Base-by-base conservation (phyloP, 1,140 invertebrate genomes). In the Cotesia typhae region DNA sequence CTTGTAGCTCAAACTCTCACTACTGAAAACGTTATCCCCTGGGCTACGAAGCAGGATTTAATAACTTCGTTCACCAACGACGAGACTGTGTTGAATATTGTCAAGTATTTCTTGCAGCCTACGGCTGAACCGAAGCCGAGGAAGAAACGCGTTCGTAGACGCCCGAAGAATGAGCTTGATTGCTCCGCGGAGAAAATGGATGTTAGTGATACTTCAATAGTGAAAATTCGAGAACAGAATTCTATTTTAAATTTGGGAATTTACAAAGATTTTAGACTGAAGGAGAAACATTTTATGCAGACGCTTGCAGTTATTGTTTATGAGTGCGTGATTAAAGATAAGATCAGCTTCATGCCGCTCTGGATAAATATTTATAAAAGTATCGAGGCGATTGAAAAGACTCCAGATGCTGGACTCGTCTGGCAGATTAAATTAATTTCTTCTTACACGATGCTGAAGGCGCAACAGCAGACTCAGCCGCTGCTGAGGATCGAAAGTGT, bases 311-410 rank as follows among this genome's bases (percentile, higher is more conserved):
- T 91, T 78, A 86, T 95, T 35, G 91, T 95, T 41, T 96, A 96
- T 79, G 94, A 96, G 81, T 96, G 94, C 73, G 92, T 96, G 0
- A 91, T 94, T 1, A 92, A 92, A 80, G 95, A 98, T 84, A 95
- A 95, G 82, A 86, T 95, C 66, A 92, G 92, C 79, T 89, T 94
- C 17, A 83, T 97, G 72, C 91, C 93, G 4, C 88, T 94, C 69
- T 94, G 92, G 89, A 86, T 93, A 4, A 89, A 89, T 12, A 89
- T 94, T 64, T 85, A 92, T 70, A 92, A 93, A 86, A 92, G 92
- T 73, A 82, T 88, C 79, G 75, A 76, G 3, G 76, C 79, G 3
- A 78, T 84, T n/a, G 68, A 77, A 37, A 78, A 71, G 52, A 61
- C 77, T 28, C 88, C 90, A 3, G 88, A 82, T 4, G 83, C 86